Evolutionary conservation across 2,113 vertebrate genomes (phyloP), one percentile per base, ranked within the genome.

Genomic region (Macaca nemestrina): DNA sequence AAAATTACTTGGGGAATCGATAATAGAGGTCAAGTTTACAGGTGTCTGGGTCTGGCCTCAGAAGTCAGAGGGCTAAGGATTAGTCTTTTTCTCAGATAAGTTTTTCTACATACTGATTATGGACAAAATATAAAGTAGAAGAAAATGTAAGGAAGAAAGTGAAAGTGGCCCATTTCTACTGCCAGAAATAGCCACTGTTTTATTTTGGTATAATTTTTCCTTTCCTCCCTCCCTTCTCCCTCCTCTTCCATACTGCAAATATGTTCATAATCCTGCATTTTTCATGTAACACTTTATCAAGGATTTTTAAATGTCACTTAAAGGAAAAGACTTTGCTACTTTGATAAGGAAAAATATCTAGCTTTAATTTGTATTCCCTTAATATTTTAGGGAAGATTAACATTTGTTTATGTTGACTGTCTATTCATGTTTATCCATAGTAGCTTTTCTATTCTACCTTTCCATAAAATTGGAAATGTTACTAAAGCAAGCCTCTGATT

Each of bases 401-500:
- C 43, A 57, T 84, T 95, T 22, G 38, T 25, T 59, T 82, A 64
- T 50, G 16, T n/a, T 57, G 20, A 88, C 16, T 75, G 4, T 79
- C 52, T 83, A 0, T 78, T 86, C 76, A 8, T 89, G 13, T 80
- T 84, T 96, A 45, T 70, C 40, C 17, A 5, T 55, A 35, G 6
- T 81, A 0, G 0, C n/a, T 97, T 92, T 61, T 59, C 64, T 83
- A 50, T 6, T 78, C 55, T 45, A 73, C 81, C 84, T 97, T 96
- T 80, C 48, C 55, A 0, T 79, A 83, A 95, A 57, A n/a, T 20
- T 57, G 23, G 12, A 0, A 61, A 43, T 96, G 20, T 98, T 40
- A 76, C 85, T 97, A 82, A 98, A 81, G 45, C 52, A 83, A 48
- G 43, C 55, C 22, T 98, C 86, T 98, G 12, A 76, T 98, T 98